Conservation (phyloP, 1,140 invertebrate species). For the Tribolium madens region DNA sequence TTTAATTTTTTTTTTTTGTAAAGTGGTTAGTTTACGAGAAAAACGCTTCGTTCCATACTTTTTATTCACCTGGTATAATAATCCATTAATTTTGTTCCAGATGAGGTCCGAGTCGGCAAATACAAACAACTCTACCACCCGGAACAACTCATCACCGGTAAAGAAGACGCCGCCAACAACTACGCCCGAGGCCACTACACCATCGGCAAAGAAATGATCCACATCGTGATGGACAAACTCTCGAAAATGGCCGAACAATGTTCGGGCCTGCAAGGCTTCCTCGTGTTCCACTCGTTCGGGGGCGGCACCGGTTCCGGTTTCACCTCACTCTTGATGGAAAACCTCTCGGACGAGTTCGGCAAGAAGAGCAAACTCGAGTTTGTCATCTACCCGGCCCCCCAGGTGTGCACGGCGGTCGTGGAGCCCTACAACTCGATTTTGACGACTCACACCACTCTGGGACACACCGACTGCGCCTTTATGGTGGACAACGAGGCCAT, state of each 20-base stretch:
- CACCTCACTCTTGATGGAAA: constrained; percentile 84
- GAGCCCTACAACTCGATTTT: constrained; percentile 79
- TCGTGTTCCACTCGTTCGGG: constrained; percentile 91
- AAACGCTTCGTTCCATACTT: no score
- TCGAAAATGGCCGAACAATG: constrained; percentile 72
- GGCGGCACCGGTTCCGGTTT: constrained; percentile 92
- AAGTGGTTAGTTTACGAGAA: no score
- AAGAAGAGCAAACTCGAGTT: constrained; percentile 85
- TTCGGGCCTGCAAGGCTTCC: constrained; percentile 78
- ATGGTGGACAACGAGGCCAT: constrained; percentile 81
- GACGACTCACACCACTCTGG: constrained; percentile 74
- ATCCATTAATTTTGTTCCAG: no score
- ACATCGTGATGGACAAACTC: constrained; percentile 74
- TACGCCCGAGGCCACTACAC: constrained; percentile 88
- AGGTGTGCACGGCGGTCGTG: constrained; percentile 78
- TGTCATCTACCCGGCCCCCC: constrained; percentile 82
- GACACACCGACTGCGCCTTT: constrained; percentile 75
- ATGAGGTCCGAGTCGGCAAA: constrained; percentile 80
- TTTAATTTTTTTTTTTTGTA: no score
- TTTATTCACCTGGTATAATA: no score
- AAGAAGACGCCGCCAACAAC: constrained; percentile 90
- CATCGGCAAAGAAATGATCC: constrained; percentile 79
- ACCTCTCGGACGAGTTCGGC: constrained; percentile 79
- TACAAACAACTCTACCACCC: constrained; percentile 84
- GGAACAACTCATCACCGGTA: constrained; percentile 81